Conservation (phyloP, 1,140 invertebrate genomes). For the Coboldia fuscipes region DNA sequence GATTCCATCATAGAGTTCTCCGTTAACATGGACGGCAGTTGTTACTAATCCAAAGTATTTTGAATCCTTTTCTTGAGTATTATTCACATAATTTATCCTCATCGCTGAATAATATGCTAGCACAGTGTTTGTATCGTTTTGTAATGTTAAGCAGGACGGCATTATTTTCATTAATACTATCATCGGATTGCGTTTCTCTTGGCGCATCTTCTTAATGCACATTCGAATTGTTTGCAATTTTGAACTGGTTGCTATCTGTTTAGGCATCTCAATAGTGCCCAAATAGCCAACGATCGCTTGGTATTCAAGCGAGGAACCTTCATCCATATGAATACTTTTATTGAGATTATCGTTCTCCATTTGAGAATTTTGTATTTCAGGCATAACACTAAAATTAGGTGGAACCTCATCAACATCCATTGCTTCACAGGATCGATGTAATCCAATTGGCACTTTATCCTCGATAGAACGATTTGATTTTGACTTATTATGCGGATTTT, state of each 20-base stretch:
- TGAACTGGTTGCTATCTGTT: constrained; percentile 53
- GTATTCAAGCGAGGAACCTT: constrained; percentile 42
- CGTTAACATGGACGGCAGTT: constrained; percentile 32
- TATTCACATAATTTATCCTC: constrained; percentile 71
- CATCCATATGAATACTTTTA: no score
- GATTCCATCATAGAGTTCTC: constrained; percentile 9
- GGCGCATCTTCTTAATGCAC: constrained; percentile 69
- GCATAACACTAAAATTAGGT: constrained; percentile 5
- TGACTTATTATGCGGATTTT: constrained; percentile 3
- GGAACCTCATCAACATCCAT: constrained; percentile 6
- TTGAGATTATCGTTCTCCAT: not conserved
- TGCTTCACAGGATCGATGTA: no score
- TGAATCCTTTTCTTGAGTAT: constrained; percentile 72
- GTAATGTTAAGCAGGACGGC: constrained; percentile 52
- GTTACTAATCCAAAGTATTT: constrained; percentile 85
- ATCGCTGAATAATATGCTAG: constrained; percentile 70
- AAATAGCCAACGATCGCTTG: constrained; percentile 80
- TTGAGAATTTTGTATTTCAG: constrained; percentile 7
- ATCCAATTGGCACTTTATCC: constrained; percentile 26
- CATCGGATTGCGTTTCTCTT: constrained; percentile 74
- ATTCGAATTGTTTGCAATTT: constrained; percentile 48
- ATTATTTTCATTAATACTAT: constrained; percentile 69
- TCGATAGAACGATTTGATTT: constrained; percentile 12
- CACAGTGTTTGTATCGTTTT: constrained; percentile 39
- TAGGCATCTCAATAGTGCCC: constrained; percentile 87